Evolutionary conservation across 2,797 vertebrate genomes (phyloP).

Genomic region (Falco biarmicus): DNA sequence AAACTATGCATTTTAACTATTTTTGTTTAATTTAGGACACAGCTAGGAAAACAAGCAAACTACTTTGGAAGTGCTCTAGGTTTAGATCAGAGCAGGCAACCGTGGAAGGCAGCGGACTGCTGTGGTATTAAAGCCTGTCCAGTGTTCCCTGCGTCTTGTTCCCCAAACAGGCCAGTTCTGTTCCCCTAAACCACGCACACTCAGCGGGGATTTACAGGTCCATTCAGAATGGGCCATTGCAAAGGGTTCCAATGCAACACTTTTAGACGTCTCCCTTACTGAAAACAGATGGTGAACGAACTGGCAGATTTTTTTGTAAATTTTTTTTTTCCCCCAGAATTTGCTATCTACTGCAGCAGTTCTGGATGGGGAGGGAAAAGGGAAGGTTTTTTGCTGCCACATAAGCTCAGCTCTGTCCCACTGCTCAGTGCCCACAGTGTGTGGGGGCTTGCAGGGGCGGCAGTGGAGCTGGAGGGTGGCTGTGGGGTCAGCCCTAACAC

Average conservation of each 20-base stretch:
- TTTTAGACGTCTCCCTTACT: neutral
- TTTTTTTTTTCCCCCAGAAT: too few relatives aligned
- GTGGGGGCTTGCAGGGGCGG: neutral
- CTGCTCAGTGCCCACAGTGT: accelerated
- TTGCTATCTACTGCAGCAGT: neutral
- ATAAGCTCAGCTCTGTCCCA: too few relatives aligned
- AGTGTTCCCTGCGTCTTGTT: accelerated
- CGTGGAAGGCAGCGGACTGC: neutral
- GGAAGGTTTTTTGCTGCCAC: neutral
- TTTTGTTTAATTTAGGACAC: neutral
- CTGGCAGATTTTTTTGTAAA: neutral
- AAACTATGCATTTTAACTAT: neutral
- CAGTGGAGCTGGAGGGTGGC: too few relatives aligned
- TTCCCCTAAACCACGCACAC: neutral
- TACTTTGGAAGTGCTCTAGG: neutral
- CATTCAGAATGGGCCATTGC: neutral
- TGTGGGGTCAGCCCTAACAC: accelerated
- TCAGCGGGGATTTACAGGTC: neutral
- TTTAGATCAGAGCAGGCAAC: neutral
- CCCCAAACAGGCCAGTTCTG: neutral
- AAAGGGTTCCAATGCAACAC: accelerated
- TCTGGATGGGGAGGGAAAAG: neutral
- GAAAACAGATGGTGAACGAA: neutral
- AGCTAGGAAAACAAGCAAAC: neutral
- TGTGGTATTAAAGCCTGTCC: neutral